Evolutionary conservation across 2,888 invertebrate species (phyloP).

Genomic region (Eupithecia dodoneata): DNA sequence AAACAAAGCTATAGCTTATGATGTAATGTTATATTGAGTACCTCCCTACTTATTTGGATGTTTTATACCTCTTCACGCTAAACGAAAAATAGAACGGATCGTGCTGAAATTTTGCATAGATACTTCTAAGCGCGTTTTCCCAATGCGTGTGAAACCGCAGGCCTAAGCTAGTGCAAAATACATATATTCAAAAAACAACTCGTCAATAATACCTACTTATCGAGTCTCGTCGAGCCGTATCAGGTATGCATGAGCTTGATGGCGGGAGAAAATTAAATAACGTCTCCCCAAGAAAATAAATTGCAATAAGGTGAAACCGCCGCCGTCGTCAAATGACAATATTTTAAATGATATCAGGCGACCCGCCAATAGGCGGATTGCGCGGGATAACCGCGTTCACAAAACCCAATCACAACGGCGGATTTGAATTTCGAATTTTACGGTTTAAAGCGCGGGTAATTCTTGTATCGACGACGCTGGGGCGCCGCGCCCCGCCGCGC

Average conservation of each 20-base stretch:
- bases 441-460: slow-evolving; percentile 59
- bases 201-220: neutral
- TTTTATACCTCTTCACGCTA: neutral
- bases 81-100: neutral
- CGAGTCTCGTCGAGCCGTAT: slow-evolving; percentile 58
- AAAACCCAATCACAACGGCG: slow-evolving; percentile 62
- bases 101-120: neutral
- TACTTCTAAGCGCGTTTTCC: too few relatives aligned
- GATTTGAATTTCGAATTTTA: slow-evolving; percentile 70
- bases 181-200: neutral
- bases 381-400: slow-evolving; percentile 46
- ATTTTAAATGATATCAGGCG: slow-evolving; percentile 80
- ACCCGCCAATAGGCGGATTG: slow-evolving; percentile 66
- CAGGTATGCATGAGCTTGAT: slow-evolving; percentile 67
- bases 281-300: slow-evolving; percentile 73
- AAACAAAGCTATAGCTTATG: neutral
- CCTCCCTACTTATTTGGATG: neutral
- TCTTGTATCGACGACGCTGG: slow-evolving; percentile 50
- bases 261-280: slow-evolving; percentile 75
- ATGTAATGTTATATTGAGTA: too few relatives aligned
- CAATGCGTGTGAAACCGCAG: neutral
- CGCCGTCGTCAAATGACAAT: slow-evolving; percentile 72
- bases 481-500: slow-evolving; percentile 39
- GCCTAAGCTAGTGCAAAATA: neutral
- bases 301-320: slow-evolving; percentile 75